Evolutionary conservation across 2,797 vertebrate species (phyloP), one percentile per base, ranked within the genome.

Genomic region (Nyctibius grandis): DNA sequence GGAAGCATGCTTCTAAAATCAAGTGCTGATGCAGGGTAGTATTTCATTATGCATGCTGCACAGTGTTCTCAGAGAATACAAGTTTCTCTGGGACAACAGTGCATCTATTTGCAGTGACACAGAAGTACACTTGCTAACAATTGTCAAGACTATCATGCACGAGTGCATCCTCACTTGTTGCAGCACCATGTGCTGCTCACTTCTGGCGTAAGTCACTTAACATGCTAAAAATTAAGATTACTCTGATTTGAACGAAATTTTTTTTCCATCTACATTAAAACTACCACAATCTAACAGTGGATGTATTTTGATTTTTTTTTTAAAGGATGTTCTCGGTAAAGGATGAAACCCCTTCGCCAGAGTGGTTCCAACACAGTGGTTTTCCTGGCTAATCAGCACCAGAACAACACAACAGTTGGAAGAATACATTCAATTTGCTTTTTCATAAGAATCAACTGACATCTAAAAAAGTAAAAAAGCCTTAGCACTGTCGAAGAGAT

Each of bases 71-170:
- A 15, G 54, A 63, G 72, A 77, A 53, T 15, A 60, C 25, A 42
- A 38, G 17, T n/a, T 89, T 63, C 82, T 47, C 67, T 44, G 56
- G 34, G 36, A 64, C 19, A 88, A 8, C 9, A 21, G 31, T 23
- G n/a, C 53, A 57, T 14, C 33, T 56, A 2, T 60, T 68, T 78
- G 53, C 48, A 50, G 29, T 44, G 28, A 63, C 54, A 77, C 44
- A n/a, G 60, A 40, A 60, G 9, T 5, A 3, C 29, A 57, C n/a
- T 56, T 78, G 26, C 38, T 65, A 53, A 16, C 47, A 88, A 15
- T 5, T 57, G 33, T 34, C 33, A 65, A 60, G 34, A 5, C 2
- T 61, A 8, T 33, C 29, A 33, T 3, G 18, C 2, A 1, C 0
- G 0, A 70, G 18, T 7, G 8, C 33, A 72, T 40, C 64, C 48